These are phyloP conservation scores for Girardia tigrina DNA, from an alignment of 2,888 invertebrate species.

Conservation along the genomic window DNA sequence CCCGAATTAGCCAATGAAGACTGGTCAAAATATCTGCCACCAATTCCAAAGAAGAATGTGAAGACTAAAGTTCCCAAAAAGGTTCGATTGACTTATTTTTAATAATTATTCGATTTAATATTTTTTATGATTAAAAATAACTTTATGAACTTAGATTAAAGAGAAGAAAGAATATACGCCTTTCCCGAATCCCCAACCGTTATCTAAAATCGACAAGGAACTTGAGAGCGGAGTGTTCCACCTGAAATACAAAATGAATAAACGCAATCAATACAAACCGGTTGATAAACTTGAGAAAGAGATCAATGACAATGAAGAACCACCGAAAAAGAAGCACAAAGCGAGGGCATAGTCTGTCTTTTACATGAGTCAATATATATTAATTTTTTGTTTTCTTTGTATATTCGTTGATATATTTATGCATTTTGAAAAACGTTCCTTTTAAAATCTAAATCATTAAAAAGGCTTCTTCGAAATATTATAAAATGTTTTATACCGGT, in stretches of 20 bases:
- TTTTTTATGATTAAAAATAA: conserved; percentile 58
- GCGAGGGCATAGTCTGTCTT: no score
- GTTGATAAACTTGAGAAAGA: neutral
- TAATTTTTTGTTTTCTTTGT: no score
- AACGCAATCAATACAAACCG: neutral
- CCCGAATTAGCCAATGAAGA: neutral
- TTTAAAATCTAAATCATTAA: no score
- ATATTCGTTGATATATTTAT: no score
- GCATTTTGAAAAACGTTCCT: no score
- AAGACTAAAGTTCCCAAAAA: conserved; percentile 24
- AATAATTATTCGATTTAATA: neutral
- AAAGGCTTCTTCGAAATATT: no score
- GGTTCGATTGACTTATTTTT: neutral
- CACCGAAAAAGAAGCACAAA: no score
- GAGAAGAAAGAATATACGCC: conserved; percentile 85
- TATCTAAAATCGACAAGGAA: conserved; percentile 79
- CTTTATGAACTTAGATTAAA: neutral
- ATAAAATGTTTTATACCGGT: no score
- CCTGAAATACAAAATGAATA: neutral
- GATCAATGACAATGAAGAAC: no score
- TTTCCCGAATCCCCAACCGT: conserved; percentile 81
- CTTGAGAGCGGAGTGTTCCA: conserved; percentile 64
- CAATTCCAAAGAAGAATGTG: neutral
- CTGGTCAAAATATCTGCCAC: conserved; percentile 23
- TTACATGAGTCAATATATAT: no score